phyloP scores from a whole-genome alignment of 2,888 invertebrate species.

The Eupithecia abbreviata region DNA sequence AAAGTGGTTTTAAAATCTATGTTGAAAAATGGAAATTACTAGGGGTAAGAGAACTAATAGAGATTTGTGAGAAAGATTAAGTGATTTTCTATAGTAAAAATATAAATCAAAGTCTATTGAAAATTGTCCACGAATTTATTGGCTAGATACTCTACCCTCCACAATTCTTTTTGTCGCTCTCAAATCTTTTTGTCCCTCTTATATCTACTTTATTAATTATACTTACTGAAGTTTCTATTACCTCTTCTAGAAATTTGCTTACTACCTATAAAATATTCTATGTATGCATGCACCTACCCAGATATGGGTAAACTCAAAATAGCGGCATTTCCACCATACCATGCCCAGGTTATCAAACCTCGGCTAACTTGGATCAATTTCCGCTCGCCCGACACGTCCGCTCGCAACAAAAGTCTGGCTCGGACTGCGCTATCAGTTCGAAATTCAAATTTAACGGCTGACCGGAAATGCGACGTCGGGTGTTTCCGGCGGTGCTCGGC shows the following conservation, averaged over 20 bases:
- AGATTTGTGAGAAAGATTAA: neutral
- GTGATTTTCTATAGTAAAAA: neutral
- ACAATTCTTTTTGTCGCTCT: neutral
- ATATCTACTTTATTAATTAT: neutral
- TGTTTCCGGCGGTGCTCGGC: slow-evolving; percentile 59
- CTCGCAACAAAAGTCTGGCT: slow-evolving; percentile 64
- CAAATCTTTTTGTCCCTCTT: neutral
- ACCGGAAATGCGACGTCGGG: slow-evolving; percentile 75
- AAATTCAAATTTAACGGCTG: slow-evolving; percentile 80
- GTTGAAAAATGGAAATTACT: neutral
- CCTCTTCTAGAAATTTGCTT: no score
- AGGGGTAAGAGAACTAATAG: neutral
- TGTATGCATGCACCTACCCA: neutral
- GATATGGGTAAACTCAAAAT: neutral
- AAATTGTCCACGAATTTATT: neutral
- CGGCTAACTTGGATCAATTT: slow-evolving; percentile 58
- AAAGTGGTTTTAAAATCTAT: slow-evolving; percentile 30
- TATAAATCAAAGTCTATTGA: neutral
- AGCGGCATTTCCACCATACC: neutral
- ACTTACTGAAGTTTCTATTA: no score
- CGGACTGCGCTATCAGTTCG: slow-evolving; percentile 73
- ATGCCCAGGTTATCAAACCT: slow-evolving; percentile 35
- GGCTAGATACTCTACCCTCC: neutral
- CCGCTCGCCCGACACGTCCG: slow-evolving; percentile 64
- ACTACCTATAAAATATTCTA: neutral